A percentile compares a stretch with the other conserved stretches of the same genome.
Conservation (phyloP, 2,113 vertebrate genomes). For the Climacteris rufus region DNA sequence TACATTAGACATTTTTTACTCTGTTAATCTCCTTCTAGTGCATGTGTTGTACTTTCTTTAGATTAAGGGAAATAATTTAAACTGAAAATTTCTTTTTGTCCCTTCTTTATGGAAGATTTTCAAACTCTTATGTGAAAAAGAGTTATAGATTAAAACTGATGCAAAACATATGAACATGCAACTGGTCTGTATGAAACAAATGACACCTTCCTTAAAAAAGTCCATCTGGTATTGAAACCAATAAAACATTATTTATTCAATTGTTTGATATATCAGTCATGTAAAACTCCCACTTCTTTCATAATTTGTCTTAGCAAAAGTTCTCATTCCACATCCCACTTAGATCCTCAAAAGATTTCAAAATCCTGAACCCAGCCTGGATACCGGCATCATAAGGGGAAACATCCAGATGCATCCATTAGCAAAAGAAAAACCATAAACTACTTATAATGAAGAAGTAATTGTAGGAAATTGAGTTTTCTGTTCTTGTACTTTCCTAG, state of each 20-base stretch:
- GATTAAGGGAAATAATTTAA: neutral
- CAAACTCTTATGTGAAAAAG: neutral
- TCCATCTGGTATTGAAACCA: neutral
- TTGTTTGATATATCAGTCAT: neutral
- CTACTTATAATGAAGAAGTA: neutral
- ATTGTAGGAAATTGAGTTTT: neutral
- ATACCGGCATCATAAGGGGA: neutral
- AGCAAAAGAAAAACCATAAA: neutral
- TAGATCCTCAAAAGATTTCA: neutral
- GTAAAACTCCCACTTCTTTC: neutral
- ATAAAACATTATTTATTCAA: neutral
- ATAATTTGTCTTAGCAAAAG: neutral
- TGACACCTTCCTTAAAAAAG: neutral
- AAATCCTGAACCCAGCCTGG: neutral
- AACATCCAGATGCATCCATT: neutral
- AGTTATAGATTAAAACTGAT: neutral
- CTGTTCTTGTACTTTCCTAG: neutral
- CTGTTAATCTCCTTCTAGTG: neutral
- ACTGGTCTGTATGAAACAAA: neutral
- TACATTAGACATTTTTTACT: neutral
- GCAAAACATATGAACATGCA: neutral
- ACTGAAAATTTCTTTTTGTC: neutral
- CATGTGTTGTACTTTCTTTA: neutral
- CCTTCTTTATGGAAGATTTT: neutral
- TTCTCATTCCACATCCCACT: neutral